A percentile compares a stretch with the other conserved stretches of the same genome.
phyloP scores from a whole-genome alignment of 2,113 vertebrate genomes.

The Petromus typicus region DNA sequence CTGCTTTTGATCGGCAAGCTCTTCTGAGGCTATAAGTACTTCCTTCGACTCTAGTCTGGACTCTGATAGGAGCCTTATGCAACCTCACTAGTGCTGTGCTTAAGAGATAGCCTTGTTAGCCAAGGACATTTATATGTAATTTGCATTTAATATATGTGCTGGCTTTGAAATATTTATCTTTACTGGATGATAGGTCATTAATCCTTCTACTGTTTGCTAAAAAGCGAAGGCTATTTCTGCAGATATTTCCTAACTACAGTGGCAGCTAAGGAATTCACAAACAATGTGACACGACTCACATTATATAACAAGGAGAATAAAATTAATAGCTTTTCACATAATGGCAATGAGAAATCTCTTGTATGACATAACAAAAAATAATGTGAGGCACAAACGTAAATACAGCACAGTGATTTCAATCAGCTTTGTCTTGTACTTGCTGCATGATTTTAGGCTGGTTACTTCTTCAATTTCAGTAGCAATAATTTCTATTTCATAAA shows the following conservation, averaged over 20 bases:
- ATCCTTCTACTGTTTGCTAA: constrained; percentile 26
- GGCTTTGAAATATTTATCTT: constrained; percentile 25
- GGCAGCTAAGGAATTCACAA: constrained; percentile 48
- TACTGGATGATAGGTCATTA: constrained; percentile 10
- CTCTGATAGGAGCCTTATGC: neutral
- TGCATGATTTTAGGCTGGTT: neutral
- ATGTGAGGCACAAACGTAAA: neutral
- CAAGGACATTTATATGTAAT: neutral
- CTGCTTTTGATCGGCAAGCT: constrained; percentile 12
- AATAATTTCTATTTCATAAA: neutral
- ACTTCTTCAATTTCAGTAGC: neutral
- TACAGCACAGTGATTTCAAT: neutral
- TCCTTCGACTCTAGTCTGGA: neutral
- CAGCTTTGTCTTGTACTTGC: neutral
- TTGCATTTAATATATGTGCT: constrained; percentile 30
- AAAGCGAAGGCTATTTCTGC: neutral
- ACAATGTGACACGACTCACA: neutral
- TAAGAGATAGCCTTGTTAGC: constrained; percentile 7
- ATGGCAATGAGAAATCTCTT: neutral
- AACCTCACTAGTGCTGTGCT: neutral
- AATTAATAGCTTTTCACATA: constrained; percentile 11
- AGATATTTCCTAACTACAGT: neutral
- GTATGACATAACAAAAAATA: neutral
- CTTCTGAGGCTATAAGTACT: neutral
- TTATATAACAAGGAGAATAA: neutral